Conservation (phyloP, 2,888 invertebrate species). For the Cheilosia impressa region DNA sequence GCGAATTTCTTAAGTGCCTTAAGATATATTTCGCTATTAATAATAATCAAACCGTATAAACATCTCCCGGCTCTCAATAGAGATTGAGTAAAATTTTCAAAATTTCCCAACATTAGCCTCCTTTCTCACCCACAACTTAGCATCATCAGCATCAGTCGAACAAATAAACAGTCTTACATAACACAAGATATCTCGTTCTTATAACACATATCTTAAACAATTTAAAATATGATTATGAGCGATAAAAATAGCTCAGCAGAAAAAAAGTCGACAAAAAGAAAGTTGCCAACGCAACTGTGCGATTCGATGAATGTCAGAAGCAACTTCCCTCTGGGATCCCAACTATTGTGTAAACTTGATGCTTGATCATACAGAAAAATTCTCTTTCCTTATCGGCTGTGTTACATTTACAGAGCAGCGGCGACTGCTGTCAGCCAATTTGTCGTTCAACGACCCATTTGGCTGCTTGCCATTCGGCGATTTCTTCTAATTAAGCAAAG, state of each 20-base stretch:
- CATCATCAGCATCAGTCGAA: not conserved
- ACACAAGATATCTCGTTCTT: constrained; percentile 4
- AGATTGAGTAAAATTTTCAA: not conserved
- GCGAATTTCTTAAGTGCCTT: not conserved
- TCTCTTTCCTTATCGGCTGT: not conserved
- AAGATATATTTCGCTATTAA: not conserved
- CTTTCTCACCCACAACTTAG: not conserved
- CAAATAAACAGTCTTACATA: constrained; percentile 26
- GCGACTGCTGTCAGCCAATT: constrained; percentile 10
- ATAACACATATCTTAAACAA: constrained; percentile 1
- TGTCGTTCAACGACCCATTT: constrained; percentile 70
- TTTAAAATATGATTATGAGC: constrained; percentile 46
- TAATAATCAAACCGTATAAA: not conserved
- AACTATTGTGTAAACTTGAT: constrained; percentile 38
- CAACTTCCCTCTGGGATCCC: not conserved
- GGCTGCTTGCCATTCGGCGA: constrained; percentile 57
- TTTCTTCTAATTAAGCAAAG: constrained; percentile 59
- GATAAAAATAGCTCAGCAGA: constrained; percentile 42
- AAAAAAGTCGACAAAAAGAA: not conserved
- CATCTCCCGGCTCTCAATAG: not conserved
- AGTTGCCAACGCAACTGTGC: constrained; percentile 38
- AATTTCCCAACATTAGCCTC: constrained; percentile 13
- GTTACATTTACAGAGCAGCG: constrained; percentile 18
- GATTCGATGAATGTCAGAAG: constrained; percentile 18
- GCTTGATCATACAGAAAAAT: constrained; percentile 4